These are phyloP conservation scores for Schizotus pectinicornis DNA, from an alignment of 2,888 invertebrate species.

Conservation along the genomic window DNA sequence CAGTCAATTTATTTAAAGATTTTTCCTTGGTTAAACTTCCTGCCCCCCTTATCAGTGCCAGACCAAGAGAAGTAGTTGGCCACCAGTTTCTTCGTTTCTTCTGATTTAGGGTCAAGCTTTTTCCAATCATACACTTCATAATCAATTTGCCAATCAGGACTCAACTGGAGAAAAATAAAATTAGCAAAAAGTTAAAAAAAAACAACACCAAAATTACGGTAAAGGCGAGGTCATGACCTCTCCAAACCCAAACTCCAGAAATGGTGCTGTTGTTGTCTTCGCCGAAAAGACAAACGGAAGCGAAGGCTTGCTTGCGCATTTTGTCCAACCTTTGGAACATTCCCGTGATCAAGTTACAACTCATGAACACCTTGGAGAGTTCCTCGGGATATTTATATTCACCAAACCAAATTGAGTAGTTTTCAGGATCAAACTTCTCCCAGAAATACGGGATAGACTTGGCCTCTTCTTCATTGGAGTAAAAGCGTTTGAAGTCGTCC, in stretches of 20 bases:
- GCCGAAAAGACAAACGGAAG: constrained; percentile 93
- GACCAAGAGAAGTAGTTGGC: constrained; percentile 90
- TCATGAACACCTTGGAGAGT: constrained; percentile 86
- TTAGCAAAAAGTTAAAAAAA: constrained; percentile 5
- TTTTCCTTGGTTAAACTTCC: constrained; percentile 98
- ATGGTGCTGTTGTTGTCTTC: constrained; percentile 90
- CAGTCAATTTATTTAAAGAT: constrained; percentile 85
- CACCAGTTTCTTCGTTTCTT: constrained; percentile 85
- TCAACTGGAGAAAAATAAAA: constrained; percentile 64
- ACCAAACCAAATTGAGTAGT: constrained; percentile 96
- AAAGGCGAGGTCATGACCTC: constrained; percentile 93
- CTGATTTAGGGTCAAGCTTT: constrained; percentile 82
- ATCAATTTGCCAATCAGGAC: constrained; percentile 95
- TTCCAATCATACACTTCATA: constrained; percentile 97
- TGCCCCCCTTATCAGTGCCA: constrained; percentile 84
- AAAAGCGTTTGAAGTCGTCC: constrained; percentile 97
- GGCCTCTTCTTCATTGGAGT: constrained; percentile 94
- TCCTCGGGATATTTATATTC: constrained; percentile 97
- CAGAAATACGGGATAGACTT: constrained; percentile 98
- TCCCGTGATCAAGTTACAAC: constrained; percentile 95
- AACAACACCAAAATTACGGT: constrained; percentile 57
- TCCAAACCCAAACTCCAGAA: constrained; percentile 98
- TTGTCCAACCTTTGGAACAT: constrained; percentile 99
- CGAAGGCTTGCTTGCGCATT: constrained; percentile 96
- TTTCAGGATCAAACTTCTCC: constrained; percentile 94